phyloP scores from a whole-genome alignment of 1,140 invertebrate genomes.

The Zaprionus ornatus region DNA sequence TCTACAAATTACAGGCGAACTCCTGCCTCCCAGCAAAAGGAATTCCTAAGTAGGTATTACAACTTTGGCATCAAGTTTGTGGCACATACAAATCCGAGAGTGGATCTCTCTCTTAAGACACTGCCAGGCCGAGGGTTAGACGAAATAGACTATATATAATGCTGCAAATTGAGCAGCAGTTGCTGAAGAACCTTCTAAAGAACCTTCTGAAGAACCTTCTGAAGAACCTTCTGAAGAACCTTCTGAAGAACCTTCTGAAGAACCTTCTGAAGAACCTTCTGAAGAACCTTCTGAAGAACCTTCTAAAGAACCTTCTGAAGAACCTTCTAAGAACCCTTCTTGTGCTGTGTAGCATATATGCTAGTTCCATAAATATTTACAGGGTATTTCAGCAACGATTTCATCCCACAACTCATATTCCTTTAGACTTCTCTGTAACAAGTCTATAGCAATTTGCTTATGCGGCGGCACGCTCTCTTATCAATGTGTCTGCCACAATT shows the following conservation, averaged over 20 bases:
- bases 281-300: not conserved
- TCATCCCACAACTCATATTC: too few relatives aligned
- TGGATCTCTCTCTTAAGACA: not conserved
- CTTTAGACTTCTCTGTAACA: not conserved
- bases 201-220: not conserved
- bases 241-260: not conserved
- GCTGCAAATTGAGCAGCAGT: not conserved
- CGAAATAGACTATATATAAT: not conserved
- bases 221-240: not conserved
- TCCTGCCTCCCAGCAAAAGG: conserved; percentile 13
- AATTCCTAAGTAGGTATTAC: conserved; percentile 51
- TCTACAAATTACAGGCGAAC: conserved; percentile 63
- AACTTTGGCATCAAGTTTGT: conserved; percentile 37
- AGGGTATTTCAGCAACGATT: not conserved
- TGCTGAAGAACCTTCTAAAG: not conserved
- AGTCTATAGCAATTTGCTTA: conserved; percentile 2
- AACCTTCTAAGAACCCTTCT: too few relatives aligned
- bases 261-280: not conserved
- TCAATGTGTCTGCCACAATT: conserved; percentile 30
- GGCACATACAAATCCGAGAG: not conserved
- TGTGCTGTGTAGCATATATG: too few relatives aligned
- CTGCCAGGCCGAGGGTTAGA: not conserved
- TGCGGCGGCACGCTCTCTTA: conserved; percentile 33
- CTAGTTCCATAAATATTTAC: too few relatives aligned
- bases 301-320: too few relatives aligned